These are phyloP conservation scores for Barnardius zonarius DNA, from an alignment of 2,113 vertebrate species.

Conservation along the genomic window DNA sequence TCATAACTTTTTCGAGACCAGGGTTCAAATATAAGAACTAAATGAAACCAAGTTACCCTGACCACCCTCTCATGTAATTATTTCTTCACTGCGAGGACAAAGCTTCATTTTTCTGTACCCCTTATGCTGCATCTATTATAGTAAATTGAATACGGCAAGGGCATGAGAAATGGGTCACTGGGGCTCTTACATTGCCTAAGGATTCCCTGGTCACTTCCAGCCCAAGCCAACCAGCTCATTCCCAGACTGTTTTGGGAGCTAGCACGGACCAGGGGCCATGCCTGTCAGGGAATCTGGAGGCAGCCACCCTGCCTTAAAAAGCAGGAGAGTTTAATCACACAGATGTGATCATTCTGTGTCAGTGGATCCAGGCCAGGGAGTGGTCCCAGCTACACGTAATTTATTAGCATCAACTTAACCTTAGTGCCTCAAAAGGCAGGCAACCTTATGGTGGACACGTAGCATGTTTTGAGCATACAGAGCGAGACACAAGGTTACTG, in stretches of 20 bases:
- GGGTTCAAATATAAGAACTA: background rate
- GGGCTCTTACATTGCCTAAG: background rate
- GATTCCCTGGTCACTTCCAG: background rate
- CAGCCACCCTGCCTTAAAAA: background rate
- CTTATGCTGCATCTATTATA: background rate
- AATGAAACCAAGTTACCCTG: background rate
- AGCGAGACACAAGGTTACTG: background rate
- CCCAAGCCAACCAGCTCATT: background rate
- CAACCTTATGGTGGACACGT: background rate
- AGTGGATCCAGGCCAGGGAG: background rate
- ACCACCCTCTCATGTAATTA: background rate
- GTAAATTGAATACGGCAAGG: background rate
- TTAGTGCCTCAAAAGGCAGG: background rate
- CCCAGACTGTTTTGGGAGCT: background rate
- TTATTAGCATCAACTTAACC: background rate
- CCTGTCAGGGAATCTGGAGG: background rate
- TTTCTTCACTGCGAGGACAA: background rate
- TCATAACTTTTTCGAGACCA: background rate
- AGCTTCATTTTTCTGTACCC: background rate
- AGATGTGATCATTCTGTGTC: background rate
- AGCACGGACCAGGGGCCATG: background rate
- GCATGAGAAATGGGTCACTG: background rate
- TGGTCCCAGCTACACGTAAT: background rate
- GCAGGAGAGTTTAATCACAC: background rate
- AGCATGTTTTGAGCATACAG: background rate